Evolutionary conservation across 1,140 invertebrate genomes (phyloP), one percentile per base, ranked within the genome.

Genomic region (Lanistes nyassanus): DNA sequence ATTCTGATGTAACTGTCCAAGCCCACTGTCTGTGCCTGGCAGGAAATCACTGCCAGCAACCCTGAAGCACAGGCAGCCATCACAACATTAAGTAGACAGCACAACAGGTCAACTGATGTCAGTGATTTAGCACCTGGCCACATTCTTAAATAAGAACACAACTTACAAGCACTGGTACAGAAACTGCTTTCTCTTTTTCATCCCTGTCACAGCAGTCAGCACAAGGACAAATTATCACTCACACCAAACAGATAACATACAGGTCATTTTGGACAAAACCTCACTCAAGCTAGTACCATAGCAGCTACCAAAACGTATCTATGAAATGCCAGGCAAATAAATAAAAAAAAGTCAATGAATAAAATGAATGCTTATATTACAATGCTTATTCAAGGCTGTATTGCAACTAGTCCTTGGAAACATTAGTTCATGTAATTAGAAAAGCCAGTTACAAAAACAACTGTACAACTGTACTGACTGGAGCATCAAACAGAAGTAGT

Each of bases 361-460:
- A 11, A 60, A 31, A 60, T 31, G 29, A 60, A 60, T 60, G 56
- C 3, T 31, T 60, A 16, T 31, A 9, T 9, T 11, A 58, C 6
- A n/a, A 60, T 26, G 56, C 11, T 60, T 31, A 60, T 9, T 60
- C 23, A 60, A 60, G 9, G n/a, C n/a, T 23, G n/a, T 60, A 60
- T 60, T 60, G 56, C 56, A 60, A 60, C 56, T 19, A 60, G 9
- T 60, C 56, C 23, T n/a, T 31, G 2, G 56, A 60, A 60, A 60
- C 23, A 60, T 23, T 0, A 11, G 6, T 31, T 31, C 23, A 19
- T 3, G 23, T 26, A 60, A 60, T 26, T 26, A 26, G 13, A 11
- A 60, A n/a, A 11, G n/a, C 23, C 29, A n/a, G 23, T 23, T 60
- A 60, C 11, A 9, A 60, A 60, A 31, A n/a, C 56, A 60, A n/a